These are phyloP conservation scores for Pelvicachromis taeniatus DNA, from an alignment of 2,113 vertebrate genomes.

Conservation along the genomic window DNA sequence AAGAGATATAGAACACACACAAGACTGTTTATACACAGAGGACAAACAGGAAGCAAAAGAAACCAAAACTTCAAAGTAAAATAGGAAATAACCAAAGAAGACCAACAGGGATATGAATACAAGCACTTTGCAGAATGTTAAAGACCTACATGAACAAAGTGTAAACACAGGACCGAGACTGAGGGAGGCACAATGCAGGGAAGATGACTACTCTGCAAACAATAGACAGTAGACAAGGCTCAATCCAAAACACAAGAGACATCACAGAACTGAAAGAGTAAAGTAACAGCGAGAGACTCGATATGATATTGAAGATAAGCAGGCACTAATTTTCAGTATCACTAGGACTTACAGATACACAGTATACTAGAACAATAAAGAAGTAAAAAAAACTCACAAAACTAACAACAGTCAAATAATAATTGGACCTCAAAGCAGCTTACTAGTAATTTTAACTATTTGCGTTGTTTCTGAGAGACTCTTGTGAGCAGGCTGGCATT, in stretches of 20 bases:
- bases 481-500: background rate
- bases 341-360: too few relatives aligned
- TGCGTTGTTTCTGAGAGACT: background rate
- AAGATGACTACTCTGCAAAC: background rate
- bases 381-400: background rate
- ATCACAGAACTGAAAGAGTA: background rate
- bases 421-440: background rate
- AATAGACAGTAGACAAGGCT: background rate
- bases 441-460: background rate
- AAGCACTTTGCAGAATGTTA: background rate
- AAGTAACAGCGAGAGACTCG: background rate
- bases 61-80: background rate
- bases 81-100: background rate
- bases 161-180: background rate
- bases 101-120: background rate
- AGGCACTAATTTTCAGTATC: too few relatives aligned
- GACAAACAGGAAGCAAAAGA: background rate
- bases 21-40: background rate
- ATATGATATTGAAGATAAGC: background rate
- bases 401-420: background rate
- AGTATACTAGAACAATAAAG: background rate
- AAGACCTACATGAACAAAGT: background rate
- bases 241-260: background rate
- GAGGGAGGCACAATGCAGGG: background rate
- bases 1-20: background rate